Percentiles rank a stretch among this genome's conserved stretches.
Evolutionary conservation across 2,888 invertebrate species (phyloP).

Genomic region (Listrodromus nycthemerus): DNA sequence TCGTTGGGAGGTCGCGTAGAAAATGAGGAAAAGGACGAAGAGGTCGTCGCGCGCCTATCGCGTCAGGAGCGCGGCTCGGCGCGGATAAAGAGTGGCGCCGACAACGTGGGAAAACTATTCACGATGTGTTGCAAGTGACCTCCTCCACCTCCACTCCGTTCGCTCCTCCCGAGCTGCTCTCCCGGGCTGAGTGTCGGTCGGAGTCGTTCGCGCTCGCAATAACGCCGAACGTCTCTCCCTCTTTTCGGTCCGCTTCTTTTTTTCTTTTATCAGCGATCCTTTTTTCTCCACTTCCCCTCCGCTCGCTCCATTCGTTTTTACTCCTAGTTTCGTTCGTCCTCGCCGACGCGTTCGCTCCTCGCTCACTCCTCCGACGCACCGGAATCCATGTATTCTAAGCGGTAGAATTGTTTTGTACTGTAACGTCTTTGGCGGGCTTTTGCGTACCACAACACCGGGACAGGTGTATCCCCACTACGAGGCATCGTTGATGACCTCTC

Average conservation of each 20-base stretch:
- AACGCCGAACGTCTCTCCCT: slow-evolving; percentile 40
- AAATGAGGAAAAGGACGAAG: slow-evolving; percentile 50
- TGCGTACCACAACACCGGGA: slow-evolving; percentile 70
- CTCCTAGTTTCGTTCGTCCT: slow-evolving; percentile 52
- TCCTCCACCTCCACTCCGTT: slow-evolving; percentile 58
- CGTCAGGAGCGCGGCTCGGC: neutral
- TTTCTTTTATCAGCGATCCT: slow-evolving; percentile 1
- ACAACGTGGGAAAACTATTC: slow-evolving; percentile 72
- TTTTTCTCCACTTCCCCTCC: slow-evolving; percentile 30
- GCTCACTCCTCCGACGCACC: slow-evolving; percentile 46
- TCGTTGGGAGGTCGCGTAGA: neutral
- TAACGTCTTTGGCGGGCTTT: slow-evolving; percentile 52
- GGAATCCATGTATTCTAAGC: neutral
- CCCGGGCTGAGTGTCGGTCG: neutral
- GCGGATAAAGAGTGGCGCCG: slow-evolving; percentile 53
- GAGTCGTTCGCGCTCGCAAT: neutral
- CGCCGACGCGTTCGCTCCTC: slow-evolving; percentile 48
- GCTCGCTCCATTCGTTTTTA: slow-evolving; percentile 44
- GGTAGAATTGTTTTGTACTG: slow-evolving; percentile 9
- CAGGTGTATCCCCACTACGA: slow-evolving; percentile 77
- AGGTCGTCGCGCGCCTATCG: slow-evolving; percentile 38
- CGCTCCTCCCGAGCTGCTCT: slow-evolving; percentile 37
- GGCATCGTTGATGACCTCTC: slow-evolving; percentile 81
- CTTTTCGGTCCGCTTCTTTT: slow-evolving; percentile 26
- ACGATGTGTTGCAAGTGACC: slow-evolving; percentile 69